Evolutionary conservation across 2,888 invertebrate genomes (phyloP).

Genomic region (Sialis lutaria): DNA sequence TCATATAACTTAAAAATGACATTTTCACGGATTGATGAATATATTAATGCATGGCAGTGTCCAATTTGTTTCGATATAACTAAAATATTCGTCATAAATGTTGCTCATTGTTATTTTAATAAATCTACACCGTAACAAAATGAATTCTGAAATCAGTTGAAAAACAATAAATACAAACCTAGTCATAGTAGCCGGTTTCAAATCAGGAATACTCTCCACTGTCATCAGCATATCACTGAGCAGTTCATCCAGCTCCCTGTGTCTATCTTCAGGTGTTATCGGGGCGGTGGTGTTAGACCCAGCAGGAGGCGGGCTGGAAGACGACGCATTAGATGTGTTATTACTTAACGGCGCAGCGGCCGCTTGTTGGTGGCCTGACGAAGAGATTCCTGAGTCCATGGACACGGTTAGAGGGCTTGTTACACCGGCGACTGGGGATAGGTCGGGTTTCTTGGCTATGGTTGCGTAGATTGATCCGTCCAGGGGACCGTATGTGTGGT

Average conservation of each 20-base stretch:
- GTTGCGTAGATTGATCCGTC: slow-evolving; percentile 84
- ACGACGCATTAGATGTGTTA: slow-evolving; percentile 21
- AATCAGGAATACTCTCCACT: slow-evolving; percentile 63
- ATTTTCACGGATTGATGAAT: too few species aligned
- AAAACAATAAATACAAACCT: background rate
- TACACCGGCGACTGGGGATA: slow-evolving; percentile 23
- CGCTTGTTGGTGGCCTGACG: slow-evolving; percentile 43
- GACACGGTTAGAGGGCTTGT: slow-evolving; percentile 68
- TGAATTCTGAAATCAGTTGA: too few species aligned
- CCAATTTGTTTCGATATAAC: too few species aligned
- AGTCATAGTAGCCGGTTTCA: slow-evolving; percentile 10
- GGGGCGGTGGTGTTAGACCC: slow-evolving; percentile 15
- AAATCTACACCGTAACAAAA: too few species aligned
- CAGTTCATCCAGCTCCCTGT: slow-evolving; percentile 66
- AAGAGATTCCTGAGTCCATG: slow-evolving; percentile 82
- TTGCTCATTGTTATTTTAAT: too few species aligned
- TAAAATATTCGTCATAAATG: too few species aligned
- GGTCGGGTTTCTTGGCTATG: slow-evolving; percentile 30
- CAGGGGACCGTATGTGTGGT: slow-evolving; percentile 68
- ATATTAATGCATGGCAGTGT: too few species aligned
- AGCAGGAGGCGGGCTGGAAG: slow-evolving; percentile 24
- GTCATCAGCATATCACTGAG: slow-evolving; percentile 76
- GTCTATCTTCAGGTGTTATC: slow-evolving; percentile 31
- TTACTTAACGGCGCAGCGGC: slow-evolving; percentile 21
- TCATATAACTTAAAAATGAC: too few species aligned